phyloP scores from a whole-genome alignment of 2,888 invertebrate species.

The Andrena camellia region DNA sequence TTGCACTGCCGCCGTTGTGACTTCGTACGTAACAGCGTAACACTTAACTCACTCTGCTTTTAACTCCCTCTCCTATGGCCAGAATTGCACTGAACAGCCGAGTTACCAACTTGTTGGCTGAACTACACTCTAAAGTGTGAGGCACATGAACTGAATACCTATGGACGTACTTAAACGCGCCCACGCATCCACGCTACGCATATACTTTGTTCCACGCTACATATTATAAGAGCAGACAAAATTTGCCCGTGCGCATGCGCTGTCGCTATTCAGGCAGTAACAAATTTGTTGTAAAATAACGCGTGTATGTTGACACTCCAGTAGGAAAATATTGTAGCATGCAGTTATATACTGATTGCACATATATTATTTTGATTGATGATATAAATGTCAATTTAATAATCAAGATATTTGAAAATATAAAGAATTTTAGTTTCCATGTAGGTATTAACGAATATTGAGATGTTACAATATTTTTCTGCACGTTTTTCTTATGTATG shows the following conservation, averaged over 20 bases:
- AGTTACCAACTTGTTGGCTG: conserved; percentile 47
- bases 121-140: conserved; percentile 21
- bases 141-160: background rate
- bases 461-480: background rate
- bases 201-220: background rate
- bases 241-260: background rate
- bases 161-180: background rate
- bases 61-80: conserved; percentile 33
- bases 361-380: no score
- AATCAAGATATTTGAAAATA: no score
- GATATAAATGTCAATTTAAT: no score
- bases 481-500: background rate
- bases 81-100: conserved; percentile 25
- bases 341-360: no score
- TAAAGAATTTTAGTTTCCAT: no score
- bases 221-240: background rate
- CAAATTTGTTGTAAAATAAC: background rate
- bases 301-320: background rate
- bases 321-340: background rate
- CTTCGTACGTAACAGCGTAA: conserved; percentile 15
- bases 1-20: conserved; percentile 25
- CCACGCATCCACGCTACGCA: background rate
- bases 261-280: background rate
- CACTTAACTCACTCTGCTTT: conserved; percentile 28
- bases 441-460: no score